Evolutionary conservation across 2,113 vertebrate genomes (phyloP).

Genomic region (Cynocephalus volans): DNA sequence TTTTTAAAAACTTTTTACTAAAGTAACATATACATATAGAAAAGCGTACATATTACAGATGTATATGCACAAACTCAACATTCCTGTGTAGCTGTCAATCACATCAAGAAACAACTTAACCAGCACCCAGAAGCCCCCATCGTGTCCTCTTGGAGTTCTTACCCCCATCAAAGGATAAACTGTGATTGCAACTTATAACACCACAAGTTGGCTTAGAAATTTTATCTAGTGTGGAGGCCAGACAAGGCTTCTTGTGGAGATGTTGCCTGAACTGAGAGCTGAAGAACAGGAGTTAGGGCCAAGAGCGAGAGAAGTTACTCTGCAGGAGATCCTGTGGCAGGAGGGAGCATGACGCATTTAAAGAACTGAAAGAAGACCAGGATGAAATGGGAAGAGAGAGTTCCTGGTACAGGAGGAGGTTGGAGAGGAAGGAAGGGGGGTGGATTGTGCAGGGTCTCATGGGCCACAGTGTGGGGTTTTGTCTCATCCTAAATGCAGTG

Average conservation of each 20-base stretch:
- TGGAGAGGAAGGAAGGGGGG: background rate
- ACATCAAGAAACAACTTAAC: background rate
- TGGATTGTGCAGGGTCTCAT: background rate
- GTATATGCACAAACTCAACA: background rate
- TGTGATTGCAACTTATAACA: background rate
- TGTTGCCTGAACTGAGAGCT: background rate
- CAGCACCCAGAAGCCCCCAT: background rate
- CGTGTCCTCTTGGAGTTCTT: background rate
- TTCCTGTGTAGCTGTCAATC: background rate
- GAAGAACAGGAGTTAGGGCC: background rate
- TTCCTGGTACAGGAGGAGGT: background rate
- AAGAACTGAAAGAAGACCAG: background rate
- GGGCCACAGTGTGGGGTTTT: background rate
- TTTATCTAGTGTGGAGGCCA: background rate
- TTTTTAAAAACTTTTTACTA: background rate
- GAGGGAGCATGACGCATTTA: background rate
- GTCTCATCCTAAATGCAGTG: background rate
- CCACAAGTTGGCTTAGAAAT: background rate
- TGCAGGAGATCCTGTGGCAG: background rate
- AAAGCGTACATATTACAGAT: rapidly evolving
- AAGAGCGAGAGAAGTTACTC: background rate
- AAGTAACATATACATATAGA: background rate
- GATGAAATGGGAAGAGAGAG: background rate
- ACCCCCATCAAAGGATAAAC: background rate
- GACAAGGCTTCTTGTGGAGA: background rate